phyloP scores from a whole-genome alignment of 2,888 invertebrate genomes.

The Diarsia brunnea region DNA sequence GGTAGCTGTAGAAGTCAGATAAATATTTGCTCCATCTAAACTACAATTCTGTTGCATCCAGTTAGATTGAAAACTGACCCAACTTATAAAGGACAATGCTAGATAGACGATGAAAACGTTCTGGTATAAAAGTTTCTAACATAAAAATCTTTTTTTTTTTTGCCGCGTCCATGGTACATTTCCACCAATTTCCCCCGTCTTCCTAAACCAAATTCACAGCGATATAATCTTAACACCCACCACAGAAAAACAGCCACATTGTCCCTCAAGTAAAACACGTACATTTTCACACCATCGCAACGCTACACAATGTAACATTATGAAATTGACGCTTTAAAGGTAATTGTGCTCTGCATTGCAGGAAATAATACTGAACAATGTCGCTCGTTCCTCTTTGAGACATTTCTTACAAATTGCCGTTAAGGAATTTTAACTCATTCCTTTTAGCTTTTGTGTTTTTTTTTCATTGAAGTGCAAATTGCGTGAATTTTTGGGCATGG shows the following conservation, averaged over 20 bases:
- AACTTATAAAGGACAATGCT: background rate
- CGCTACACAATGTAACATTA: conserved; percentile 51
- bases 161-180: background rate
- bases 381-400: conserved; percentile 43
- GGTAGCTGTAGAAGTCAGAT: background rate
- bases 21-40: background rate
- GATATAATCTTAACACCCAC: conserved; percentile 40
- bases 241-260: conserved; percentile 24
- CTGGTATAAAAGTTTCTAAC: background rate
- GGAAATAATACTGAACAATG: conserved; percentile 62
- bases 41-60: background rate
- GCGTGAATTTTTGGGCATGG: background rate
- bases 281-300: conserved; percentile 42
- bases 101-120: background rate
- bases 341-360: conserved; percentile 60
- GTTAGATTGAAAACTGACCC: background rate
- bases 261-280: conserved; percentile 31
- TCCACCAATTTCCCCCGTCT: background rate
- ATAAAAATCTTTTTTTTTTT: background rate
- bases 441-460: conserved; percentile 23
- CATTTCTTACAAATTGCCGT: conserved; percentile 52
- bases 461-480: conserved; percentile 23
- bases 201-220: conserved; percentile 16
- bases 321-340: conserved; percentile 54
- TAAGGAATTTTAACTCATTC: conserved; percentile 55